Percentiles rank a stretch among this genome's conserved stretches.
Conservation (phyloP, 2,113 vertebrate species). For the Actenoides hombroni region DNA sequence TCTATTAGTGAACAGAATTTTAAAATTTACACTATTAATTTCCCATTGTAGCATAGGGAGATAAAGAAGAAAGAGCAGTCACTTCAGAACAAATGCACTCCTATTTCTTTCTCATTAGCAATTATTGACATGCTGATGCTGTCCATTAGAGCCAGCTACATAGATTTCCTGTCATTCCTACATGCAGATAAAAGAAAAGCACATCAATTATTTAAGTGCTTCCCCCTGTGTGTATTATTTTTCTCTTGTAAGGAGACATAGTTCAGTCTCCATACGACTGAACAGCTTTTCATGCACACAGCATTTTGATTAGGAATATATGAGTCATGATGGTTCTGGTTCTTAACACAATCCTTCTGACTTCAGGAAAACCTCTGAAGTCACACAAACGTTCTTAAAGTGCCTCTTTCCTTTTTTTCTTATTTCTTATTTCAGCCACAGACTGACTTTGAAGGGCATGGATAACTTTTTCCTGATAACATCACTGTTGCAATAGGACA, state of each 20-base stretch:
- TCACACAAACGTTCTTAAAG: constrained; percentile 21
- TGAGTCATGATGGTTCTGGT: constrained; percentile 37
- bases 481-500: background rate
- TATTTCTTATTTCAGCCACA: background rate
- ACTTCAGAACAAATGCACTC: constrained; percentile 6
- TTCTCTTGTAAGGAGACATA: constrained; percentile 30
- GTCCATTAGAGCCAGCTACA: constrained; percentile 60
- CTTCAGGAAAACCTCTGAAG: constrained; percentile 43
- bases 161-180: constrained; percentile 54
- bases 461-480: background rate
- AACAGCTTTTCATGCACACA: background rate
- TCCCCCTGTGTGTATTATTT: constrained; percentile 44
- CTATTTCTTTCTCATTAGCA: constrained; percentile 28
- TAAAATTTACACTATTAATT: background rate
- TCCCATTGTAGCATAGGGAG: background rate
- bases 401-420: background rate
- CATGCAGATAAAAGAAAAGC: constrained; percentile 60
- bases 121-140: constrained; percentile 36
- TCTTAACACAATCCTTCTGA: constrained; percentile 10
- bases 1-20: background rate
- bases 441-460: background rate
- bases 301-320: constrained; percentile 52
- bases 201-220: constrained; percentile 69
- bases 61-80: constrained; percentile 15
- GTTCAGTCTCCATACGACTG: background rate